These are phyloP conservation scores for Orestias chungarensis DNA, from an alignment of 2,797 vertebrate genomes.

Conservation along the genomic window DNA sequence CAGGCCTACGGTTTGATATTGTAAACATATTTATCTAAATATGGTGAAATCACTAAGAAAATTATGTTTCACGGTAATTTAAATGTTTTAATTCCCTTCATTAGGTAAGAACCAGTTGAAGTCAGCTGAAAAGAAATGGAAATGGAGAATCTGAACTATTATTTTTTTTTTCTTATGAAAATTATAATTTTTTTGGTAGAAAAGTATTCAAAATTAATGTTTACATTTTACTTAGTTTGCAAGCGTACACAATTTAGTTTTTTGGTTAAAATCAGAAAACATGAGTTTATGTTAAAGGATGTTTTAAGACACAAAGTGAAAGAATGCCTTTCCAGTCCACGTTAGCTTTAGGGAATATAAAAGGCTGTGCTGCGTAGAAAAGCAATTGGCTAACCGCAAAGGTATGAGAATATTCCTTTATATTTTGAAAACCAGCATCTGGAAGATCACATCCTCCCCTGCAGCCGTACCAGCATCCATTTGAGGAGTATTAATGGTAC, in stretches of 20 bases:
- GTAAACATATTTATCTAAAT: not conserved
- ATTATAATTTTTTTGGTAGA: too few relatives aligned
- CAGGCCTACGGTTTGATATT: not conserved
- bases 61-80: not conserved
- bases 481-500: slow-evolving; percentile 53
- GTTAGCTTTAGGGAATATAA: not conserved
- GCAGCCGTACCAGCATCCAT: slow-evolving; percentile 47
- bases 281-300: not conserved
- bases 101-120: not conserved
- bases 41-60: not conserved
- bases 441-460: slow-evolving; percentile 43
- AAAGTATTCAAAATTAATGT: too few relatives aligned
- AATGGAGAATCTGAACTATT: too few relatives aligned
- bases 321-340: not conserved
- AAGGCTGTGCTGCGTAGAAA: not conserved
- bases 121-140: too few relatives aligned
- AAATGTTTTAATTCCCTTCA: not conserved
- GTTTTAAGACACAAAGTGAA: not conserved
- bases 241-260: too few relatives aligned
- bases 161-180: too few relatives aligned
- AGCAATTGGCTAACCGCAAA: not conserved
- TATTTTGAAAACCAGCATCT: not conserved
- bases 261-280: not conserved
- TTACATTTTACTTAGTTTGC: too few relatives aligned
- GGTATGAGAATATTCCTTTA: not conserved